Base-by-base conservation (phyloP, 2,888 invertebrate genomes). In the Drosophila paucipuncta region DNA sequence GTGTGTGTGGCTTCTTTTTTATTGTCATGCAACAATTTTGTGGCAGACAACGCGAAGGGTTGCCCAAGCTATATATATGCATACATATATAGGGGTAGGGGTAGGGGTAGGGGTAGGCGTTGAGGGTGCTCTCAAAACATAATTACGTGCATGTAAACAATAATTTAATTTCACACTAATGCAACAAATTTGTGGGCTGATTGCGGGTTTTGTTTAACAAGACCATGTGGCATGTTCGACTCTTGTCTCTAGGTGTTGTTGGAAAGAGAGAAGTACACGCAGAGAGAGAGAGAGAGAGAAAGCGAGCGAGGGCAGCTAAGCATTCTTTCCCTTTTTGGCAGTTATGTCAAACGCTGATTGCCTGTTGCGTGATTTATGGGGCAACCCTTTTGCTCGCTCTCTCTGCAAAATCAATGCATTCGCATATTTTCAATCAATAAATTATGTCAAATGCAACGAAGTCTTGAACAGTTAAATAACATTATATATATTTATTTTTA, bases 131-230 rank as follows among this genome's bases (percentile, higher is more conserved):
- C 86, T 84, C 85, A 82, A 88, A 85, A 91, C 91, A 88, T 91
- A 91, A 91, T 91, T 91, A 91, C 90, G 89, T 80, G 89, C 91
- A 88, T 85, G 91, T 92, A 92, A 92, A 92, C 92, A 92, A 91
- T 92, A 92, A 92, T 92, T 92, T 92, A 92, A 92, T 92, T 92
- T 92, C 83, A 76, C 85, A 89, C 87, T 90, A 92, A 92, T 87
- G 91, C 89, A 88, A 89, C 91, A 91, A 92, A 92, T 92, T 92
- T 92, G 92, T 92, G 92, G 93, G 91, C 92, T 93, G 91, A 91
- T 92, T 92, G 86, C 89, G 90, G 89, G 85, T 78, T 80, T 75
- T 86, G 79, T 79, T 84, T 81, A 89, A 86, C 87, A 64, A 10
- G 41, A 61, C 31, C 76, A 80, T 78, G 77, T 60, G 76, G 68